Evolutionary conservation across 2,797 vertebrate genomes (phyloP), one percentile per base, ranked within the genome.

Genomic region (Channallabes apus): DNA sequence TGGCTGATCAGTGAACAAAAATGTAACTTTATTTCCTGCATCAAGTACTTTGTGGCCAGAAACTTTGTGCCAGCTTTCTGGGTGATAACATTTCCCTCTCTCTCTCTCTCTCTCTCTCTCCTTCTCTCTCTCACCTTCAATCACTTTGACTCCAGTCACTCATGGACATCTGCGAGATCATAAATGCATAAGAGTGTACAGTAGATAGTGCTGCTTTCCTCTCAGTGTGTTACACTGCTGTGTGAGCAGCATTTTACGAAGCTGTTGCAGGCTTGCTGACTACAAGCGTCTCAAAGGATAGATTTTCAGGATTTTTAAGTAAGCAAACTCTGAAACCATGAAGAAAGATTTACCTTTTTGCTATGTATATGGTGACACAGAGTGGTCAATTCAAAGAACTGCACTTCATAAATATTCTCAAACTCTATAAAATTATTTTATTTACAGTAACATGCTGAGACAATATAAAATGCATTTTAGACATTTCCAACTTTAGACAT

Each of bases 341-440:
- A 67, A 32, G 41, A 67, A 29, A 81, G n/a, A 67, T 17, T 12
- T 29, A 51, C 38, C 4, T 38, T n/a, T 64, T 0, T 38, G 12
- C 68, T 32, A 54, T 67, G 71, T 46, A 27, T 81, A 72, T 67
- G n/a, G 72, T 27, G 80, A 81, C 85, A 82, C 64, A 24, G 20
- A 77, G 85, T 82, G 80, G 85, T 61, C 32, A 61, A 8, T 82
- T 61, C 7, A 1, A 32, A 46, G 18, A 82, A 82, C 32, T 86
- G 69, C 80, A 82, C 9, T 65, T 58, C 65, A 61, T 7, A 84
- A 29, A 22, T 69, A n/a, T 35, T 64, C 38, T 0, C 20, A 58
- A 75, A 54, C 27, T 56, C 6, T 61, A 32, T n/a, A 38, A 32
- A 85, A 73, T 0, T 5, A 72, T 38, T 81, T 65, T 84, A 84